Evolutionary conservation across 2,113 vertebrate species (phyloP).

Genomic region (Labeo rohita): DNA sequence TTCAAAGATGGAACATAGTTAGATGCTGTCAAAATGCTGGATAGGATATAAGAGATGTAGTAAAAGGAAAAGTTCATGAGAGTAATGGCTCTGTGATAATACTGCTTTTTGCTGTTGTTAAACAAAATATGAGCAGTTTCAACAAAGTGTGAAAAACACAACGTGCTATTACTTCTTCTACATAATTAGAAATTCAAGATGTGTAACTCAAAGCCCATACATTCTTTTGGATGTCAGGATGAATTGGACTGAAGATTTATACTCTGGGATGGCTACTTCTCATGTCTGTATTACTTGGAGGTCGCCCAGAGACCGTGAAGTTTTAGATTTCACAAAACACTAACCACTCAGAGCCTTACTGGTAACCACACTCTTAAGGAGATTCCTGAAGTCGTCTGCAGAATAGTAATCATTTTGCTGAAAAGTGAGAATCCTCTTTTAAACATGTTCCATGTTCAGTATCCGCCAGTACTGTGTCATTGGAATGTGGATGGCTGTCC

Average conservation of each 20-base stretch:
- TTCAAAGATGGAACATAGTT: neutral
- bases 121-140: neutral
- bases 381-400: neutral
- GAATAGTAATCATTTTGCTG: slow-evolving; percentile 5
- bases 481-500: neutral
- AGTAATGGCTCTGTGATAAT: neutral
- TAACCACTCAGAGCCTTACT: slow-evolving; percentile 5
- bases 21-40: neutral
- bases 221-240: slow-evolving; percentile 24
- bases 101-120: neutral
- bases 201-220: slow-evolving; percentile 3
- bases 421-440: neutral
- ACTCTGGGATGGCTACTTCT: slow-evolving; percentile 5
- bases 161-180: slow-evolving; percentile 27
- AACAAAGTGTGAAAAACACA: neutral
- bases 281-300: slow-evolving; percentile 22
- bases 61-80: neutral
- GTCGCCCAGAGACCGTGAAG: slow-evolving; percentile 11
- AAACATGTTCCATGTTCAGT: neutral
- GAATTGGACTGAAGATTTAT: slow-evolving; percentile 14
- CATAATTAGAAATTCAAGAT: slow-evolving; percentile 27
- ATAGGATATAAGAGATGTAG: neutral
- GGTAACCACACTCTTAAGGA: slow-evolving; percentile 27
- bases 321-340: slow-evolving; percentile 45
- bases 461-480: neutral